phyloP scores from a whole-genome alignment of 1,140 invertebrate genomes.

The Cotesia typhae region DNA sequence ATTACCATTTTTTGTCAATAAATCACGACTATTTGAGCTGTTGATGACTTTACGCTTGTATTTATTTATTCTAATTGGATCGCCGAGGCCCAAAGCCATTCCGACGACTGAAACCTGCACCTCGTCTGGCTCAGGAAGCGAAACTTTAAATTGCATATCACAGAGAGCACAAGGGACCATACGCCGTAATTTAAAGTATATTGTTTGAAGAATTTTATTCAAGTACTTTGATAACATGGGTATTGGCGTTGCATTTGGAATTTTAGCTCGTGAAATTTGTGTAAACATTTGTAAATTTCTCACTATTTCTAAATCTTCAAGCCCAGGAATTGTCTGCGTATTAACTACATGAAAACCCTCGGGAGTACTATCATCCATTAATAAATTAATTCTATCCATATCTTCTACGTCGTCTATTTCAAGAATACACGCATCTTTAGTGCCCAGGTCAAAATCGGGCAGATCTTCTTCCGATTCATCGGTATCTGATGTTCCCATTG shows the following conservation, averaged over 20 bases:
- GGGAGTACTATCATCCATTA: slow-evolving; percentile 81
- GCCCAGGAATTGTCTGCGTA: slow-evolving; percentile 80
- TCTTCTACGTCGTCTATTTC: slow-evolving; percentile 91
- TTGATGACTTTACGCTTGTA: slow-evolving; percentile 55
- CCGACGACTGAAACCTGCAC: slow-evolving; percentile 84
- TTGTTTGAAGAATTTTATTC: slow-evolving; percentile 72
- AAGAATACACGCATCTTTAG: slow-evolving; percentile 85
- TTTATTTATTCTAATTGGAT: slow-evolving; percentile 65
- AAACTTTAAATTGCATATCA: slow-evolving; percentile 80
- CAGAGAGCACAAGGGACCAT: slow-evolving; percentile 85
- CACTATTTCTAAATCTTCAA: slow-evolving; percentile 73
- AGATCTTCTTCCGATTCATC: slow-evolving; percentile 80
- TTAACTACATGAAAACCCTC: slow-evolving; percentile 86
- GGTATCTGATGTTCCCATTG: slow-evolving; percentile 66
- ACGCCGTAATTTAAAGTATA: slow-evolving; percentile 86
- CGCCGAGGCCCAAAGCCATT: slow-evolving; percentile 77
- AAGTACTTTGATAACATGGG: slow-evolving; percentile 72
- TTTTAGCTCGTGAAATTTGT: slow-evolving; percentile 80
- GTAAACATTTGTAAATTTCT: slow-evolving; percentile 89
- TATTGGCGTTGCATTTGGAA: slow-evolving; percentile 66
- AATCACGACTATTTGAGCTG: slow-evolving; percentile 57
- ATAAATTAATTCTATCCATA: slow-evolving; percentile 78
- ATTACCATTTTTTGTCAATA: slow-evolving; percentile 55
- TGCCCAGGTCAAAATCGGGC: slow-evolving; percentile 79
- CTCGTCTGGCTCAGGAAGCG: slow-evolving; percentile 88